Conservation (phyloP, 2,797 vertebrate genomes). For the Scolopax rusticola region DNA sequence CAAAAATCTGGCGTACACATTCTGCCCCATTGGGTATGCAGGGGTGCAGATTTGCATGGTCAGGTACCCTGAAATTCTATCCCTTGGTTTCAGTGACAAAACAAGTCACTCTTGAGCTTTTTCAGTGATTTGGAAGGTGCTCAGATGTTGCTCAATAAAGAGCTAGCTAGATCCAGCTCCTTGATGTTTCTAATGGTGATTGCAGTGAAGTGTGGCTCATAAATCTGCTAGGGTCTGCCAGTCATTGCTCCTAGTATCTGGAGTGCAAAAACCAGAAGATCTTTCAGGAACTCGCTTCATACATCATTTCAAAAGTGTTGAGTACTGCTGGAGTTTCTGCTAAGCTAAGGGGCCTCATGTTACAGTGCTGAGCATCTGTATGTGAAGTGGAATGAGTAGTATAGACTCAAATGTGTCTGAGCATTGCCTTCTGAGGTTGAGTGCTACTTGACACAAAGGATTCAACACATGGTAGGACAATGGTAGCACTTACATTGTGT, state of each 20-base stretch:
- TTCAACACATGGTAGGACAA: not conserved
- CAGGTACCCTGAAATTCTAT: not conserved
- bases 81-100: not conserved
- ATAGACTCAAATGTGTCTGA: not conserved
- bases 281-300: not conserved
- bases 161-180: not conserved
- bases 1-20: not conserved
- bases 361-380: not conserved
- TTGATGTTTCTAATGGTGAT: not conserved
- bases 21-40: accelerated
- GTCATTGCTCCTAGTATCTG: not conserved
- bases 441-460: constrained; percentile 33
- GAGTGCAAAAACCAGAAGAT: not conserved
- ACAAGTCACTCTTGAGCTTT: not conserved
- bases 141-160: not conserved
- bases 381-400: not conserved
- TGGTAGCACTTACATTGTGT: not conserved
- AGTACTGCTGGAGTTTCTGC: not conserved
- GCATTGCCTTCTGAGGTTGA: not conserved
- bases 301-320: not conserved
- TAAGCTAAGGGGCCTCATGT: not conserved
- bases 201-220: not conserved
- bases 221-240: not conserved
- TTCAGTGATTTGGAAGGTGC: not conserved
- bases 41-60: not conserved